A percentile compares a stretch with the other conserved stretches of the same genome.
phyloP scores from a whole-genome alignment of 2,888 invertebrate species.

The Tridacna gigas region DNA sequence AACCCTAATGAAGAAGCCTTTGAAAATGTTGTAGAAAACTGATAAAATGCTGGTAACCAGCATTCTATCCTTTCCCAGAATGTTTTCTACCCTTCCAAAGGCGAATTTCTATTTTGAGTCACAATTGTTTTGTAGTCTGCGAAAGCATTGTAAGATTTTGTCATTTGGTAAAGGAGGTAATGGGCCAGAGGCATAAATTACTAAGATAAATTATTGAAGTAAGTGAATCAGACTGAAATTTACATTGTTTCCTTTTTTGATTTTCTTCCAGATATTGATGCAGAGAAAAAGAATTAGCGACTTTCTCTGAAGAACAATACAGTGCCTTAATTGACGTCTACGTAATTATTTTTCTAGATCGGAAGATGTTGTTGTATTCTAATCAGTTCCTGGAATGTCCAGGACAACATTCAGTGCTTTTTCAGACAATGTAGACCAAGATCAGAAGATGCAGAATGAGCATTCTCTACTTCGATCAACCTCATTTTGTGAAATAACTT shows the following conservation, averaged over 20 bases:
- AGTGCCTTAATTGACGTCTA: neutral
- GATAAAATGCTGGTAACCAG: neutral
- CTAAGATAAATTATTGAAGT: too few relatives aligned
- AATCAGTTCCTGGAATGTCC: neutral
- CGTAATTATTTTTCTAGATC: slow-evolving; percentile 2
- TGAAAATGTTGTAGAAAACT: neutral
- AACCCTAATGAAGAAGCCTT: too few relatives aligned
- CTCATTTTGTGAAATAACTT: neutral
- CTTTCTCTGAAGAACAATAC: neutral
- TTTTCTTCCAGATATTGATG: slow-evolving; percentile 13
- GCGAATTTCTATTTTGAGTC: neutral
- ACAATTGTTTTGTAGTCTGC: neutral
- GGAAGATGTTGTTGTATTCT: neutral
- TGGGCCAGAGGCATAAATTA: too few relatives aligned
- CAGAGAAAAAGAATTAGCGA: slow-evolving; percentile 6
- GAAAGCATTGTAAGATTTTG: too few relatives aligned
- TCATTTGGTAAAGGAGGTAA: too few relatives aligned
- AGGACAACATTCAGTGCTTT: neutral
- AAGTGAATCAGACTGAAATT: too few relatives aligned
- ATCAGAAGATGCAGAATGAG: neutral
- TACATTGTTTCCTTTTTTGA: neutral
- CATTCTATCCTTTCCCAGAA: neutral
- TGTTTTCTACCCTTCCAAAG: neutral
- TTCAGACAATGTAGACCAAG: neutral
- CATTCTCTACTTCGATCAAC: neutral